These are phyloP conservation scores for Clarias macrocephalus DNA, from an alignment of 2,113 vertebrate species.

Conservation along the genomic window DNA sequence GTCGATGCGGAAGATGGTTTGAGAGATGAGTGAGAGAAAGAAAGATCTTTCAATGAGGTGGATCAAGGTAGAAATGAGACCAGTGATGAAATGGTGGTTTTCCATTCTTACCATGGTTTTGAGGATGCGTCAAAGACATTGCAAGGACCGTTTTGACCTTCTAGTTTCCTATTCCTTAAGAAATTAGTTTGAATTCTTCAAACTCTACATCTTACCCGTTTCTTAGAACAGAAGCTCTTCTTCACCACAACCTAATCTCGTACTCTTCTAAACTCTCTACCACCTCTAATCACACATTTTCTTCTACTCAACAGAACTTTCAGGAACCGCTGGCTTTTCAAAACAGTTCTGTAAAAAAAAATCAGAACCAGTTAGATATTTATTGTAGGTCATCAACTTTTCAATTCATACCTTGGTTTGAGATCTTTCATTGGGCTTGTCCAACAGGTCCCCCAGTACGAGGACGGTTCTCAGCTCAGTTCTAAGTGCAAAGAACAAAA, in stretches of 20 bases:
- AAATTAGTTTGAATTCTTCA: background rate
- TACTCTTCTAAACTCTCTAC: background rate
- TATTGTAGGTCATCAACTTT: background rate
- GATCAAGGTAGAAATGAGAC: constrained; percentile 46
- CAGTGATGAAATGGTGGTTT: constrained; percentile 55
- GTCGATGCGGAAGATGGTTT: constrained; percentile 43
- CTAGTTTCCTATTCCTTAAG: background rate
- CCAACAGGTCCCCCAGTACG: constrained; percentile 22
- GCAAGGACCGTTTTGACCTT: background rate
- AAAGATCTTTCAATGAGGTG: constrained; percentile 35
- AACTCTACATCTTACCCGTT: constrained; percentile 20
- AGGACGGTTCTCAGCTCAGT: constrained; percentile 1
- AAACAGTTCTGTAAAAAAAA: constrained; percentile 31
- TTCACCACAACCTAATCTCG: background rate
- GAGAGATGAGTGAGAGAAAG: constrained; percentile 48
- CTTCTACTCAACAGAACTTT: background rate
- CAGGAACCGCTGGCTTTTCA: background rate
- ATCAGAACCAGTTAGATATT: constrained; percentile 25
- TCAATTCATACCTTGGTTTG: constrained; percentile 30
- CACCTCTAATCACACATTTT: background rate
- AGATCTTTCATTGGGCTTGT: constrained; percentile 9
- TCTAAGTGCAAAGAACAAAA: background rate
- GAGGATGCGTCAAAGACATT: background rate
- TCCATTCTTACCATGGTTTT: constrained; percentile 56
- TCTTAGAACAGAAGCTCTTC: background rate